Conservation (phyloP, 2,888 invertebrate genomes). For the Pilophorus perplexus region DNA sequence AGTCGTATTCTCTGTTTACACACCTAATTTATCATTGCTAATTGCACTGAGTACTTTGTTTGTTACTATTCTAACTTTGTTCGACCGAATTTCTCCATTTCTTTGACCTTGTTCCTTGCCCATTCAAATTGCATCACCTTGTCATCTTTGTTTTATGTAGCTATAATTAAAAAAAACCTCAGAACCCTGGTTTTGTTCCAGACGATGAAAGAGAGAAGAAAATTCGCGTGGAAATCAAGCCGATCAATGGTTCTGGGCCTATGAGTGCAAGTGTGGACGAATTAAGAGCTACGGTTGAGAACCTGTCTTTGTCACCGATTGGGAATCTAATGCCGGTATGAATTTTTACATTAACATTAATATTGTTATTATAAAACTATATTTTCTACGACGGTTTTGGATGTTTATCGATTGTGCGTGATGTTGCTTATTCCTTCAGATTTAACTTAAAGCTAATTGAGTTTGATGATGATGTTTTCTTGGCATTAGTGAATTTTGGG, state of each 20-base stretch:
- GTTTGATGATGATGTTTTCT: no score
- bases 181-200: conserved; percentile 46
- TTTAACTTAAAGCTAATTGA: no score
- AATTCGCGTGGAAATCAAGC: conserved; percentile 93
- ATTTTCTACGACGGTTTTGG: not conserved
- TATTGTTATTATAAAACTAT: not conserved
- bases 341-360: not conserved
- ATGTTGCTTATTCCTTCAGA: conserved; percentile 4
- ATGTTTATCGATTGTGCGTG: not conserved
- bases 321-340: conserved; percentile 60
- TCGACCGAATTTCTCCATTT: no score
- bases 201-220: conserved; percentile 84
- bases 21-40: no score
- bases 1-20: no score
- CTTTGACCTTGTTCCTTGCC: no score
- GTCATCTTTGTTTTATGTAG: no score
- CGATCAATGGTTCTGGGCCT: conserved; percentile 82
- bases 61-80: no score
- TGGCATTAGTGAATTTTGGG: no score
- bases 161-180: no score
- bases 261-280: conserved; percentile 96
- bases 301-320: conserved; percentile 77
- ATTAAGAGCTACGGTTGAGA: conserved; percentile 86
- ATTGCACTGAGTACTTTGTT: no score
- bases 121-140: no score